phyloP scores from a whole-genome alignment of 2,888 invertebrate species.

The Melitaea athalia region DNA sequence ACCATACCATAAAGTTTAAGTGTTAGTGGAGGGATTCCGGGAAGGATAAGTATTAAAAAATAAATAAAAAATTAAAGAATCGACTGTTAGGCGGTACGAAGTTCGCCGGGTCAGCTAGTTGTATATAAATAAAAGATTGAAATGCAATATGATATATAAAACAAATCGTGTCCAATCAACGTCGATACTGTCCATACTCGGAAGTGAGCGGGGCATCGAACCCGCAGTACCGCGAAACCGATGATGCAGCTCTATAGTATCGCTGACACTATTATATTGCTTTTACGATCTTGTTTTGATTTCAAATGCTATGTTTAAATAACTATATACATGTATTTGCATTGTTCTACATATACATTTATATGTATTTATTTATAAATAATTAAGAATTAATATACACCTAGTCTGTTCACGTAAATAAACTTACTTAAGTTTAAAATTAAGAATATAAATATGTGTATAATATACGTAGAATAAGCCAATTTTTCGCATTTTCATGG shows the following conservation, averaged over 20 bases:
- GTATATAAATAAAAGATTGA: constrained; percentile 15
- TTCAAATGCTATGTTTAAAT: constrained; percentile 1
- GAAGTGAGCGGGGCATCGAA: constrained; percentile 67
- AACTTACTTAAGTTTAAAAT: too few relatives aligned
- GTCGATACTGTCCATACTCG: constrained; percentile 55
- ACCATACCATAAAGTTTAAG: too few relatives aligned
- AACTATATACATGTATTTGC: constrained; percentile 5
- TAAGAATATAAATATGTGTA: too few relatives aligned
- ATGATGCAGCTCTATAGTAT: constrained; percentile 11
- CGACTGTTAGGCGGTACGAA: too few relatives aligned
- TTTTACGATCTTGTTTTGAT: constrained; percentile 12
- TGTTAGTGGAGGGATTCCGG: too few relatives aligned
- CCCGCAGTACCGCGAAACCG: constrained; percentile 53
- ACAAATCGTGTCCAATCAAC: constrained; percentile 44
- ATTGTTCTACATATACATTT: neutral
- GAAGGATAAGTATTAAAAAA: too few relatives aligned
- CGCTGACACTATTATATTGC: constrained; percentile 12
- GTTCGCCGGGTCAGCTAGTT: too few relatives aligned
- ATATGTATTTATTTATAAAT: neutral
- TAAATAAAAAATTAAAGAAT: too few relatives aligned
- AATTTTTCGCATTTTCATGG: too few relatives aligned
- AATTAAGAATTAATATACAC: neutral
- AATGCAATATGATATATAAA: constrained; percentile 46
- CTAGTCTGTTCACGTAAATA: too few relatives aligned
- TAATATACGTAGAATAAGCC: too few relatives aligned